Conservation (phyloP, 1,140 invertebrate genomes). For the Leptinotarsa undecemlineata region DNA sequence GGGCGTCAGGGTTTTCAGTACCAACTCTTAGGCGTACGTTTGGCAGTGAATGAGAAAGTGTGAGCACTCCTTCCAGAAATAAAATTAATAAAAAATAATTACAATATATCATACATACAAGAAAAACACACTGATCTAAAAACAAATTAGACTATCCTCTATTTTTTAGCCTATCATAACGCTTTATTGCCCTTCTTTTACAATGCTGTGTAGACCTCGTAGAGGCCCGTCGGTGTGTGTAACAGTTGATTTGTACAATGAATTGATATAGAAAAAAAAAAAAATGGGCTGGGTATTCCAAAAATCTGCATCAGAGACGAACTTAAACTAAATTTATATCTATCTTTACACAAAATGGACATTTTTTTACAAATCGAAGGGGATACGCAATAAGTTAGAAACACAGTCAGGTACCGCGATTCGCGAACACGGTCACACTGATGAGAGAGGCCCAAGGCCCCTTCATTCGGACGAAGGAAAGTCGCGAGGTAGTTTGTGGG, state of each 20-base stretch:
- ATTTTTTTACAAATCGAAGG: slow-evolving; percentile 56
- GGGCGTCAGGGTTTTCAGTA: too few species aligned
- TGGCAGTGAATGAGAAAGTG: slow-evolving; percentile 44
- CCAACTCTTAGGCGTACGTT: slow-evolving; percentile 27
- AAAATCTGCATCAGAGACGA: slow-evolving; percentile 36
- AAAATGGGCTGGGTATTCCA: slow-evolving; percentile 7
- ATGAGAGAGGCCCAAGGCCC: slow-evolving; percentile 1
- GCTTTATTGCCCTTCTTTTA: slow-evolving; percentile 50
- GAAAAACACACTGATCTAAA: slow-evolving; percentile 50
- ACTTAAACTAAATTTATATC: slow-evolving; percentile 57
- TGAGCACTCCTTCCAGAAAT: slow-evolving; percentile 35
- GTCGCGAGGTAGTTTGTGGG: slow-evolving; percentile 50
- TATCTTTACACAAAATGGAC: slow-evolving; percentile 57
- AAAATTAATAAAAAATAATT: slow-evolving; percentile 45
- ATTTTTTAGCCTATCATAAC: slow-evolving; percentile 45
- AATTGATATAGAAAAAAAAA: slow-evolving; percentile 30
- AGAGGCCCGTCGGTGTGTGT: too few species aligned
- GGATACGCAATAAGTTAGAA: slow-evolving; percentile 54
- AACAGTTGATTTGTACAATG: slow-evolving; percentile 36
- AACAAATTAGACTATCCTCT: slow-evolving; percentile 48
- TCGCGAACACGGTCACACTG: slow-evolving; percentile 46
- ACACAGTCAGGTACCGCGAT: slow-evolving; percentile 51
- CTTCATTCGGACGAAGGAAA: slow-evolving; percentile 39
- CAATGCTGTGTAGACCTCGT: background rate
- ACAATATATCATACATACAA: slow-evolving; percentile 50